These are phyloP conservation scores for Basileuterus tristriatus DNA, from an alignment of 2,797 vertebrate genomes.

Conservation along the genomic window DNA sequence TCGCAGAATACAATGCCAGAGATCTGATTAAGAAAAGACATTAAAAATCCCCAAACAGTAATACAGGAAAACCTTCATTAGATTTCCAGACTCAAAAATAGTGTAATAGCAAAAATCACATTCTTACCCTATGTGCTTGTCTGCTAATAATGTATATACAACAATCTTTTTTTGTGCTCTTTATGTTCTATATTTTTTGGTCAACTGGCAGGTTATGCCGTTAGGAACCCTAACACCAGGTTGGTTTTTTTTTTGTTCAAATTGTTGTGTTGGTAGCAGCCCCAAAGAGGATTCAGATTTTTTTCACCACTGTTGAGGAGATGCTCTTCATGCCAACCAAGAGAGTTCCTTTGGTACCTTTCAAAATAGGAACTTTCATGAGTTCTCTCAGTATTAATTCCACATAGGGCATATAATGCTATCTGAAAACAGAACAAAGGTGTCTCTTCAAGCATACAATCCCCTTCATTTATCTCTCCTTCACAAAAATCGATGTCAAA, in stretches of 20 bases:
- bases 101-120: background rate
- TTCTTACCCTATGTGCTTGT: background rate
- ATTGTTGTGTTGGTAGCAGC: background rate
- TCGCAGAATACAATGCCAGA: background rate
- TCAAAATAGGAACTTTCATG: background rate
- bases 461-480: background rate
- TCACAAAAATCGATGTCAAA: background rate
- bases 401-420: background rate
- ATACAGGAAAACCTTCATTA: background rate
- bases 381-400: background rate
- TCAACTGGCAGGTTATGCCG: background rate
- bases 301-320: background rate
- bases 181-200: background rate
- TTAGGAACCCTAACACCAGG: background rate
- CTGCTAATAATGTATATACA: background rate
- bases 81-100: background rate
- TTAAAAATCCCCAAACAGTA: accelerated
- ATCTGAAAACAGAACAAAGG: background rate
- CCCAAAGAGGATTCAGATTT: background rate
- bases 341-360: background rate
- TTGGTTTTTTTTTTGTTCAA: background rate
- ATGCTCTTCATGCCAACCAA: background rate
- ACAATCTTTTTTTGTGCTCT: no score
- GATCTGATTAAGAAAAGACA: background rate
- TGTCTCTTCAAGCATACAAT: background rate